These are phyloP conservation scores for Agrotis ipsilon DNA, from an alignment of 2,888 invertebrate genomes.

Conservation along the genomic window DNA sequence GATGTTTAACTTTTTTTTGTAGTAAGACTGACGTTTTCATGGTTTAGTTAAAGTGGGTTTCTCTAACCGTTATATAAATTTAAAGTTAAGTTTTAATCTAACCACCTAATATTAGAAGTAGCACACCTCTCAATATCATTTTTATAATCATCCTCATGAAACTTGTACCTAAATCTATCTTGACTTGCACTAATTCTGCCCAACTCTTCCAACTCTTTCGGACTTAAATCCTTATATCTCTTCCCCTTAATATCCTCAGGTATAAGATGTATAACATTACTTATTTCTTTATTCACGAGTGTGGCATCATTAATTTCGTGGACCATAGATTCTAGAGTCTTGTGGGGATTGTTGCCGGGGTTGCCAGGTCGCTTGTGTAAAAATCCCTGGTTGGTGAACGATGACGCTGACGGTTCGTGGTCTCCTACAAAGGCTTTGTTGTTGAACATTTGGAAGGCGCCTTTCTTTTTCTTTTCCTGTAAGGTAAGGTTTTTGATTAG, in stretches of 20 bases:
- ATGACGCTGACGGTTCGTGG: slow-evolving; percentile 53
- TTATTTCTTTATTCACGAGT: slow-evolving; percentile 50
- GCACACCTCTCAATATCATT: slow-evolving; percentile 74
- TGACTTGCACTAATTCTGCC: slow-evolving; percentile 80
- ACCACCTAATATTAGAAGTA: slow-evolving; percentile 76
- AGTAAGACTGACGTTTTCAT: too few species aligned
- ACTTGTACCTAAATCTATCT: slow-evolving; percentile 82
- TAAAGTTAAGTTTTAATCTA: slow-evolving; percentile 74
- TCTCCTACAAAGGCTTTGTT: slow-evolving; percentile 76
- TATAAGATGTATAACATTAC: slow-evolving; percentile 57
- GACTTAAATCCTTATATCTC: slow-evolving; percentile 80
- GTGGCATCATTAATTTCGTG: slow-evolving; percentile 76
- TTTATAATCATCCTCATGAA: slow-evolving; percentile 80
- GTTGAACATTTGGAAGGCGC: slow-evolving; percentile 70
- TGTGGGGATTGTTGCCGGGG: slow-evolving; percentile 80
- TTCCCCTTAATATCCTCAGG: slow-evolving; percentile 80
- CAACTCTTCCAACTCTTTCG: slow-evolving; percentile 78
- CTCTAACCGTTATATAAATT: too few species aligned
- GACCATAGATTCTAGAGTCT: slow-evolving; percentile 82
- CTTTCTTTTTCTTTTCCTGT: slow-evolving; percentile 72
- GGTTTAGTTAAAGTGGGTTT: too few species aligned
- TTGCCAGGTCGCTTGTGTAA: slow-evolving; percentile 81
- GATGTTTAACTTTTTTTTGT: too few species aligned
- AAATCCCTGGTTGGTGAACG: slow-evolving; percentile 77
- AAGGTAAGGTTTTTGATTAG: slow-evolving; percentile 21